Percentiles rank a stretch among this genome's conserved stretches.
These are phyloP conservation scores for Heterodera schachtii DNA, from an alignment of 1,140 invertebrate genomes.

Conservation along the genomic window DNA sequence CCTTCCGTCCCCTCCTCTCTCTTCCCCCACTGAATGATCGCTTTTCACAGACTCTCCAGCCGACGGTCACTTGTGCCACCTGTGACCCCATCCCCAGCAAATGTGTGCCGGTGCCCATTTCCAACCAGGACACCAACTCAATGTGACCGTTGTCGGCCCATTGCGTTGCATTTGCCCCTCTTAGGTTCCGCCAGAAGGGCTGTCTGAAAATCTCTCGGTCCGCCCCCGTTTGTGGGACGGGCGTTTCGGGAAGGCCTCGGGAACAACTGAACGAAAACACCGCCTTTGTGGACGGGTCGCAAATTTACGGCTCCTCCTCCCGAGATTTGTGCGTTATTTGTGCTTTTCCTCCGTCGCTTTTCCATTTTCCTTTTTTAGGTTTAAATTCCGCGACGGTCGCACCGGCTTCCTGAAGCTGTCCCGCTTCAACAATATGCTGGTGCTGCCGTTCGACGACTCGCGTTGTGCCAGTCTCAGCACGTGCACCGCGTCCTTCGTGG, in stretches of 20 bases:
- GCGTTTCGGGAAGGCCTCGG: slow-evolving; percentile 47
- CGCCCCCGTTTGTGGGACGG: slow-evolving; percentile 61
- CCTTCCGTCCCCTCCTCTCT: no score
- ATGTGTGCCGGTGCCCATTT: slow-evolving; percentile 61
- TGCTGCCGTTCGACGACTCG: slow-evolving; percentile 62
- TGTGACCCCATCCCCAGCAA: slow-evolving; percentile 61
- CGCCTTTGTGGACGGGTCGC: slow-evolving; percentile 60
- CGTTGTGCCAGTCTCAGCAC: slow-evolving; percentile 49
- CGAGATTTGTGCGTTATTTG: slow-evolving; percentile 51
- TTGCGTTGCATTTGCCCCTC: no score
- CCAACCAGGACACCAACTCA: slow-evolving; percentile 56
- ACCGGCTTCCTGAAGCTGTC: slow-evolving; percentile 63
- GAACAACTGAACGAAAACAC: slow-evolving; percentile 64
- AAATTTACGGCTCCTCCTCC: slow-evolving; percentile 62
- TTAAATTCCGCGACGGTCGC: slow-evolving; percentile 63
- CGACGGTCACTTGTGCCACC: slow-evolving; percentile 60
- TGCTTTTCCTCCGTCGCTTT: neutral
- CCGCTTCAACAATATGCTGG: slow-evolving; percentile 60
- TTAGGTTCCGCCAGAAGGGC: slow-evolving; percentile 58
- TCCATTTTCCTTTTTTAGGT: slow-evolving; percentile 15
- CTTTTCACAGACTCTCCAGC: slow-evolving; percentile 57
- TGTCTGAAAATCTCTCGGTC: slow-evolving; percentile 64
- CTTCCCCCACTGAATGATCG: no score
- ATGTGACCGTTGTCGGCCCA: slow-evolving; percentile 34
- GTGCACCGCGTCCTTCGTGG: slow-evolving; percentile 61